Conservation (phyloP, 2,113 vertebrate species). For the Cnemophilus loriae region DNA sequence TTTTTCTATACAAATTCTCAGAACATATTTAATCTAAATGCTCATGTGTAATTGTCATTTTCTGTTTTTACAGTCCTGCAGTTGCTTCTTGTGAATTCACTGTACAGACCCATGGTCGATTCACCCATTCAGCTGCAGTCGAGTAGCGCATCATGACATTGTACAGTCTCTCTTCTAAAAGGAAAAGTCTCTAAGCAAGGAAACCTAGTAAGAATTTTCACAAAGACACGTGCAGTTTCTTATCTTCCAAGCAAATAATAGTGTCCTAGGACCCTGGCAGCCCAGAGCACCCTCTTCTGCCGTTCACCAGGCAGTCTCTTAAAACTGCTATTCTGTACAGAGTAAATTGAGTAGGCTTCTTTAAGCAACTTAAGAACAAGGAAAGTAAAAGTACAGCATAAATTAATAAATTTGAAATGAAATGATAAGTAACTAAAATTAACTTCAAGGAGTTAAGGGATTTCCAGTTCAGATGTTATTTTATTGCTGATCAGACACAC, state of each 20-base stretch:
- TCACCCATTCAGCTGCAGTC: not conserved
- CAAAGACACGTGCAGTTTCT: not conserved
- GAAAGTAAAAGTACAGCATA: not conserved
- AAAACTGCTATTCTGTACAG: not conserved
- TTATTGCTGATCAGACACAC: not conserved
- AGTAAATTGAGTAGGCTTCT: not conserved
- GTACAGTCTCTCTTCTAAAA: not conserved
- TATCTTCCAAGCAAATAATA: not conserved
- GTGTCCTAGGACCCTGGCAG: not conserved
- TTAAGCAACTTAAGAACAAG: not conserved
- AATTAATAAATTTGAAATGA: not conserved
- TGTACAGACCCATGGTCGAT: not conserved
- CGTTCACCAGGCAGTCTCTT: not conserved
- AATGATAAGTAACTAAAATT: not conserved
- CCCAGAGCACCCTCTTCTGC: not conserved
- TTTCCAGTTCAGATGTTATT: not conserved
- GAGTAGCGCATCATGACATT: not conserved
- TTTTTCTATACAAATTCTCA: not conserved
- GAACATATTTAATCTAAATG: not conserved
- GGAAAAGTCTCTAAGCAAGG: not conserved
- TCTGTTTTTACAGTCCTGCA: not conserved
- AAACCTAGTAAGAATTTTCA: not conserved
- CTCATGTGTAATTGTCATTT: not conserved
- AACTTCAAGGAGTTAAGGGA: not conserved
- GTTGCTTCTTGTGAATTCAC: not conserved